Base-by-base conservation (phyloP, 2,888 invertebrate genomes). In the Troides helena region DNA sequence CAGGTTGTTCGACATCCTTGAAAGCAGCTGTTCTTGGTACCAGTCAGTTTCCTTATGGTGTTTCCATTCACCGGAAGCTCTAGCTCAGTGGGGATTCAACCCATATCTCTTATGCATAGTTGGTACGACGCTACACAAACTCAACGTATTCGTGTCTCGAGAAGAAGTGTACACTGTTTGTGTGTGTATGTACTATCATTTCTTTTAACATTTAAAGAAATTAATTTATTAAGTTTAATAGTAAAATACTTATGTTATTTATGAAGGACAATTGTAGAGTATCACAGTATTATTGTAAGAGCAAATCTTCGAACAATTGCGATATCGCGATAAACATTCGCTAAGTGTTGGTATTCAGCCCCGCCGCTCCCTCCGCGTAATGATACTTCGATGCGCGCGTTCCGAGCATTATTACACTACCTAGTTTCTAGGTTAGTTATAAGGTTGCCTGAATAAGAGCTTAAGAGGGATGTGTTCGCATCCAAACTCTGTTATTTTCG, bases 271-370 rank as follows among this genome's bases (percentile, higher is more conserved):
- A 60, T 60, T 60, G 58, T 17, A 25, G 7, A 17, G 23, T 12
- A 68, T 61, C 18, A 6, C n/a, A 50, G 25, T 36, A 62, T 30
- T 62, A 63, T 68, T 62, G 43, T 43, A 25, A 10, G 46, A 59
- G 68, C 76, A 74, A 74, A 67, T 17, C 57, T 64, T 50, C 76
- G 80, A 81, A 77, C 79, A 77, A 79, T 79, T 76, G 81, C 78
- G 75, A 81, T 79, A 77, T 74, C 74, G 72, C 78, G 81, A 80
- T 83, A 83, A 83, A 82, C 73, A 77, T 67, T 70, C 66, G 79
- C 79, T 81, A 81, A 82, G 77, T 78, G 74, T 71, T 71, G 72
- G 73, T 58, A 70, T 66, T 70, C 60, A 65, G 46, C 12, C 53
- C 58, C 56, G 65, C 62, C 61, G 66, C 66, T 62, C 69, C 66